phyloP scores from a whole-genome alignment of 2,797 vertebrate genomes.

The Syngnathus rostellatus region DNA sequence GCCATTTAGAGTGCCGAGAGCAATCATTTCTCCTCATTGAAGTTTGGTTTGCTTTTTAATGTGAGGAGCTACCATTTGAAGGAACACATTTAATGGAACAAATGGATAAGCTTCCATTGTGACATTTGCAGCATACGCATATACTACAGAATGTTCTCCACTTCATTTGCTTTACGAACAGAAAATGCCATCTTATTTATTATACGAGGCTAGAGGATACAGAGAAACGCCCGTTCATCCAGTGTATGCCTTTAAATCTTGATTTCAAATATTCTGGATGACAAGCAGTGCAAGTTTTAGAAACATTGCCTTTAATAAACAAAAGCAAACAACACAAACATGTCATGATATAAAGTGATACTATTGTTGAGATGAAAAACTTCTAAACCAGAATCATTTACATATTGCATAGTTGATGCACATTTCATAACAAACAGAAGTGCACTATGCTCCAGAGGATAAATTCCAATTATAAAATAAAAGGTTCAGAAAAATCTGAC shows the following conservation, averaged over 20 bases:
- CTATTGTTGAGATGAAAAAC: background rate
- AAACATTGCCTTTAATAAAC: too few species aligned
- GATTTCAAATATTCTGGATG: too few species aligned
- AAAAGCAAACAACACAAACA: background rate
- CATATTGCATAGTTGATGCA: background rate
- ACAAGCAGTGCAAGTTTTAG: too few species aligned
- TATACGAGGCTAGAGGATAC: too few species aligned
- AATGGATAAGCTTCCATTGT: slow-evolving; percentile 32
- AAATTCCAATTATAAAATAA: background rate
- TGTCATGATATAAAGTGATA: background rate
- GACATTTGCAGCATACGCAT: slow-evolving; percentile 54
- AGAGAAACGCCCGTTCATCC: too few species aligned
- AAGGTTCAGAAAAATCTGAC: background rate
- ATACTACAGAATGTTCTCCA: too few species aligned
- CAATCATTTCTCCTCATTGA: slow-evolving; percentile 66
- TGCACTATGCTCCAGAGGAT: background rate
- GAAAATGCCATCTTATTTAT: too few species aligned
- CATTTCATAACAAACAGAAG: background rate
- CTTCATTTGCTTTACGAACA: background rate
- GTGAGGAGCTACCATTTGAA: slow-evolving; percentile 50
- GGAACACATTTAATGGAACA: slow-evolving; percentile 55
- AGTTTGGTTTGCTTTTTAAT: slow-evolving; percentile 58
- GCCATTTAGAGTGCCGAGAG: slow-evolving; percentile 11
- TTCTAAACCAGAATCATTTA: background rate
- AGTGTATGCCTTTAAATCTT: too few species aligned